phyloP scores from a whole-genome alignment of 2,797 vertebrate genomes.

The Falco biarmicus region DNA sequence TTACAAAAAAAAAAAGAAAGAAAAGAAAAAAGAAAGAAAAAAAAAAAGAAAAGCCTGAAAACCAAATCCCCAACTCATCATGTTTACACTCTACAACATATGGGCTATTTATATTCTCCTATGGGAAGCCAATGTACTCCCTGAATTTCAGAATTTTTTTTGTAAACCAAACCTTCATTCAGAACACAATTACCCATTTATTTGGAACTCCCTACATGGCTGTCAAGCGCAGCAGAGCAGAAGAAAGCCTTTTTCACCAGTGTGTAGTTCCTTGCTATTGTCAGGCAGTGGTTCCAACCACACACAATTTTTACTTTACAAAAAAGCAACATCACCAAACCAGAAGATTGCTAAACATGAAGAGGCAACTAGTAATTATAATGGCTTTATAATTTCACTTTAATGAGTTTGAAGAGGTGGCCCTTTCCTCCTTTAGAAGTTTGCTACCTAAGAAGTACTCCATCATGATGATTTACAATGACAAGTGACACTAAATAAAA shows the following conservation, averaged over 20 bases:
- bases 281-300: background rate
- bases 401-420: background rate
- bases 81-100: background rate
- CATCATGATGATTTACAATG: background rate
- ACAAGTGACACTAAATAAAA: background rate
- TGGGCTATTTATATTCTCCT: background rate
- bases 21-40: accelerated
- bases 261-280: background rate
- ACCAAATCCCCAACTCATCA: background rate
- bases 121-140: background rate
- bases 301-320: background rate
- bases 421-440: background rate
- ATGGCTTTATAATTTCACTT: background rate
- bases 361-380: background rate
- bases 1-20: background rate
- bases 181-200: background rate
- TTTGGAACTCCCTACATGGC: background rate
- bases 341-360: background rate
- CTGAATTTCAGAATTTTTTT: background rate
- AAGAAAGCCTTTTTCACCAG: background rate
- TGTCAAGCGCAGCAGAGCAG: background rate
- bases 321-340: background rate
- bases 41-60: background rate
- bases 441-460: background rate
- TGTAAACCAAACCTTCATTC: background rate